Evolutionary conservation across 2,888 invertebrate species (phyloP), one percentile per base, ranked within the genome.

Genomic region (Drosophila longiperda): DNA sequence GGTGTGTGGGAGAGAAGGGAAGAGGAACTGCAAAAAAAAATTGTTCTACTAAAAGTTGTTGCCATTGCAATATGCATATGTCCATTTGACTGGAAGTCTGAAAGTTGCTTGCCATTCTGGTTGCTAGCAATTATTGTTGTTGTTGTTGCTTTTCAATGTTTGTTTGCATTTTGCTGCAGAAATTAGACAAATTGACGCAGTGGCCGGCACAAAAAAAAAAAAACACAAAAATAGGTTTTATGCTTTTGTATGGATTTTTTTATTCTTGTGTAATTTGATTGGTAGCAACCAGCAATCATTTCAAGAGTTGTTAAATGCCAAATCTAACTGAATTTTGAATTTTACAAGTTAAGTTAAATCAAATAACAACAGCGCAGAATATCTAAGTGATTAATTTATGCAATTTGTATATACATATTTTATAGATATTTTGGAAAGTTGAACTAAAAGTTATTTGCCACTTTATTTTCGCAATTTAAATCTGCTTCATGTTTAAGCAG

Each of bases 61-160:
- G 66, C 73, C 76, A 79, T 70, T 80, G 78, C 80, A 75, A 79
- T 73, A 79, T 79, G 80, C 79, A 79, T 80, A 76, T 76, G 74
- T 66, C 70, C 74, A 66, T 66, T 78, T 53, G 68, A 65, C 57
- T 72, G 76, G 66, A 67, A 66, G 71, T 52, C 59, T 36, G 48
- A 66, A 63, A 74, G 66, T 62, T 59, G 20, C 38, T 29, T 29
- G 36, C 5, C 12, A 2, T 12, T 12, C 45, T 20, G 20, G 3
- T 20, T 20, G 11, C 26, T 61, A 15, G 29, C 5, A 29, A 3
- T 40, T 50, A 23, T 20, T 54, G 55, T 29, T 57, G 52, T 42
- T 69, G 42, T 32, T 36, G 26, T 78, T 74, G 60, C 69, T 67
- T 78, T 61, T 78, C 70, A 60, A 77, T 74, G 78, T 79, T 79